Evolutionary conservation across 2,797 vertebrate genomes (phyloP).

Genomic region (Sciurus carolinensis): DNA sequence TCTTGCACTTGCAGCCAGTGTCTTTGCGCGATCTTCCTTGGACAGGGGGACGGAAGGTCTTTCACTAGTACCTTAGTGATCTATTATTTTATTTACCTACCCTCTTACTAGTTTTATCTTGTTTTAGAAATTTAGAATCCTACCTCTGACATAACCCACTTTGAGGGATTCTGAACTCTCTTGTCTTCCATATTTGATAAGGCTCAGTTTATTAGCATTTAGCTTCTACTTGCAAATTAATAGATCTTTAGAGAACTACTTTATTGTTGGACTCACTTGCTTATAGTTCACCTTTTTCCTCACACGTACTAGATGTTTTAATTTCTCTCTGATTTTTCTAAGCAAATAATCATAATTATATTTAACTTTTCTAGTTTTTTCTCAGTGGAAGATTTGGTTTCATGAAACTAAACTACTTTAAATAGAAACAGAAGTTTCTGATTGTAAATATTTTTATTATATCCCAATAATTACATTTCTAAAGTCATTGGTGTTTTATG

Average conservation of each 20-base stretch:
- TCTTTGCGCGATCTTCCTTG: too few species aligned
- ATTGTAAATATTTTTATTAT: neutral
- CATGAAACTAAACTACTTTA: neutral
- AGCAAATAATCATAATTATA: neutral
- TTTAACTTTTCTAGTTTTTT: neutral
- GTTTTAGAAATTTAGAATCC: neutral
- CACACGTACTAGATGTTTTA: neutral
- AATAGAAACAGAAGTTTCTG: conserved; percentile 12
- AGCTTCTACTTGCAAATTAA: neutral
- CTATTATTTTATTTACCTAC: neutral
- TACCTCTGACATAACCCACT: neutral
- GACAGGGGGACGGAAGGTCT: too few species aligned
- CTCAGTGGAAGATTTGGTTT: neutral
- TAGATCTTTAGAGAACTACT: neutral
- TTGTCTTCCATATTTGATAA: neutral
- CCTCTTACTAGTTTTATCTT: neutral
- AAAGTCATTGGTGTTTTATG: neutral
- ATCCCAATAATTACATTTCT: neutral
- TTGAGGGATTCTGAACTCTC: neutral
- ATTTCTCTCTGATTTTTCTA: neutral
- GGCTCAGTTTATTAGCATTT: neutral
- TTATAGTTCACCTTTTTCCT: neutral
- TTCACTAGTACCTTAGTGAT: neutral
- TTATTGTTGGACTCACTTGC: neutral
- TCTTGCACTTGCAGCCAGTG: too few species aligned